A percentile compares a stretch with the other conserved stretches of the same genome.
phyloP scores from a whole-genome alignment of 1,140 invertebrate genomes.

The Drosophila kurseongensis region DNA sequence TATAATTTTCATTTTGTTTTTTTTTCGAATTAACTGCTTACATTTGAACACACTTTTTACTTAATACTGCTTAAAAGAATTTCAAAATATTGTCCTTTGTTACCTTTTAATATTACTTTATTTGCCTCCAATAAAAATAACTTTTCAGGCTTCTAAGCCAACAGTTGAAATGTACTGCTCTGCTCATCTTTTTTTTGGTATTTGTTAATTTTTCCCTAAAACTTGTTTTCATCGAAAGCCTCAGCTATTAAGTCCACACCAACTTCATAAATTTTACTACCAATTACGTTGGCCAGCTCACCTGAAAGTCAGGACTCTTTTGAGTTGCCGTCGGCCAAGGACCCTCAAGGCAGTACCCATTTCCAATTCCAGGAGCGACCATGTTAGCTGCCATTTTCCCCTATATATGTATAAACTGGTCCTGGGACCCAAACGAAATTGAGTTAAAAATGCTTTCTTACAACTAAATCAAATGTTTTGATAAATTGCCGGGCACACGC shows the following conservation, averaged over 20 bases:
- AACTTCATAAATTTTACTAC: slow-evolving; percentile 16
- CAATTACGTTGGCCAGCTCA: slow-evolving; percentile 33
- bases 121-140: background rate
- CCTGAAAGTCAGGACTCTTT: slow-evolving; percentile 1
- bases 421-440: slow-evolving; percentile 25
- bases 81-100: background rate
- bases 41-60: no score
- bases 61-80: background rate
- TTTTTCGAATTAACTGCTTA: no score
- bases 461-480: slow-evolving; percentile 81
- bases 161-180: no score
- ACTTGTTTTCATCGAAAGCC: background rate
- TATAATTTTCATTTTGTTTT: background rate
- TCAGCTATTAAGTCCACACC: background rate
- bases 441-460: slow-evolving; percentile 71
- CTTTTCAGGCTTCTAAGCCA: no score
- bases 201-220: background rate
- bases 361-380: slow-evolving; percentile 20
- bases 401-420: background rate
- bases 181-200: background rate
- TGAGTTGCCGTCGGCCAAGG: slow-evolving; percentile 27
- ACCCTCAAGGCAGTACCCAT: slow-evolving; percentile 15
- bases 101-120: no score
- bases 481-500: slow-evolving; percentile 75
- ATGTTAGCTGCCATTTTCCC: slow-evolving; percentile 51